These are phyloP conservation scores for Bufo gargarizans DNA, from an alignment of 2,113 vertebrate species.

Conservation along the genomic window DNA sequence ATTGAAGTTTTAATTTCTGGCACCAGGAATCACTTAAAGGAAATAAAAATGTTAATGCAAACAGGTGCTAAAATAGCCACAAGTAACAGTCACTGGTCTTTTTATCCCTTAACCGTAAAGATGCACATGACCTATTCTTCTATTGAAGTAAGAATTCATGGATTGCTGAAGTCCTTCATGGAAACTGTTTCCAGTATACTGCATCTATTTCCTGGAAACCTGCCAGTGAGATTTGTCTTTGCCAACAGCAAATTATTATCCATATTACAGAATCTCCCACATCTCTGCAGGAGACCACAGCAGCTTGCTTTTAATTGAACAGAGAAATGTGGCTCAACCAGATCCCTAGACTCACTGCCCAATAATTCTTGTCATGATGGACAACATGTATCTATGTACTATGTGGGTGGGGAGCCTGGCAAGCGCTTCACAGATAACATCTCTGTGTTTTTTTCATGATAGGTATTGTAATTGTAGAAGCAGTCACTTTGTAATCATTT, in stretches of 20 bases:
- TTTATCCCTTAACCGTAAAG: background rate
- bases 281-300: conserved; percentile 74
- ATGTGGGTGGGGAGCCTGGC: conserved; percentile 60
- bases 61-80: background rate
- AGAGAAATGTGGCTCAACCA: conserved; percentile 80
- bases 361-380: conserved; percentile 67
- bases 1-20: background rate
- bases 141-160: conserved; percentile 69
- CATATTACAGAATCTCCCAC: conserved; percentile 68
- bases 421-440: conserved; percentile 64
- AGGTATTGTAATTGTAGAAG: background rate
- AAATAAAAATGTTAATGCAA: background rate
- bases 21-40: background rate
- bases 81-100: background rate
- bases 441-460: conserved; percentile 65
- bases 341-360: conserved; percentile 72
- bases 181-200: conserved; percentile 51
- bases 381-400: conserved; percentile 64
- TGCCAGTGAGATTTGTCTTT: conserved; percentile 68
- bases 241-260: conserved; percentile 68
- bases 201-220: conserved; percentile 61
- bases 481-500: background rate
- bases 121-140: conserved; percentile 38
- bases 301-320: conserved; percentile 69
- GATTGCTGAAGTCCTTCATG: conserved; percentile 75